These are phyloP conservation scores for Dicrostonyx torquatus DNA, from an alignment of 2,797 vertebrate genomes.

Conservation along the genomic window DNA sequence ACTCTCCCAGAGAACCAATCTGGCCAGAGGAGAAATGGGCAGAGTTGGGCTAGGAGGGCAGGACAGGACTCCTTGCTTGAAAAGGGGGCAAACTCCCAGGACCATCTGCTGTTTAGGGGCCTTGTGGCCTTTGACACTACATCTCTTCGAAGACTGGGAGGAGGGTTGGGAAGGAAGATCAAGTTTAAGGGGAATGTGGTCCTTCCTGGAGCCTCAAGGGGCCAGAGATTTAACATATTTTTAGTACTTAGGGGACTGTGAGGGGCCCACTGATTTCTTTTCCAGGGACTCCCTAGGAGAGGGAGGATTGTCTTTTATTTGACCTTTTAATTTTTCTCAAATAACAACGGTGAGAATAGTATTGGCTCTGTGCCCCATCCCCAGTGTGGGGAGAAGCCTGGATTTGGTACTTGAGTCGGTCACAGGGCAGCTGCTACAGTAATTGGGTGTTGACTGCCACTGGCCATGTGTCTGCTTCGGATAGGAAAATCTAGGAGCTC, in stretches of 20 bases:
- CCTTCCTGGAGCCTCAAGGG: background rate
- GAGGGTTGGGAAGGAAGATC: background rate
- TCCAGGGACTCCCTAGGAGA: background rate
- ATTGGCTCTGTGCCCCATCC: rapidly evolving
- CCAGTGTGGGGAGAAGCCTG: background rate
- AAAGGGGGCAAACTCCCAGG: background rate
- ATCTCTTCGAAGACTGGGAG: background rate
- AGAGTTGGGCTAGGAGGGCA: background rate
- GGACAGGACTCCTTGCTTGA: background rate
- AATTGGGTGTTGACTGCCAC: background rate
- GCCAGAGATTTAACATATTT: background rate
- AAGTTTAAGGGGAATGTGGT: background rate
- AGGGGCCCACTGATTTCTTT: background rate
- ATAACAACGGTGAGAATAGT: constrained; percentile 6
- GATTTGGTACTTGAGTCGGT: background rate
- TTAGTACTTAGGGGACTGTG: background rate
- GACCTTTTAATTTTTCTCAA: constrained; percentile 56
- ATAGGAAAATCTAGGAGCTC: background rate
- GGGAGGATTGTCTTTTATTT: constrained; percentile 52
- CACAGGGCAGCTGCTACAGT: background rate
- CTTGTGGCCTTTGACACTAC: background rate
- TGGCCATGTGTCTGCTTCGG: background rate
- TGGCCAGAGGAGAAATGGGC: background rate
- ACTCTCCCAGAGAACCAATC: background rate
- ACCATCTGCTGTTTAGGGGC: background rate